These are phyloP conservation scores for Bemisia tabaci DNA, from an alignment of 1,140 invertebrate species.

Conservation along the genomic window DNA sequence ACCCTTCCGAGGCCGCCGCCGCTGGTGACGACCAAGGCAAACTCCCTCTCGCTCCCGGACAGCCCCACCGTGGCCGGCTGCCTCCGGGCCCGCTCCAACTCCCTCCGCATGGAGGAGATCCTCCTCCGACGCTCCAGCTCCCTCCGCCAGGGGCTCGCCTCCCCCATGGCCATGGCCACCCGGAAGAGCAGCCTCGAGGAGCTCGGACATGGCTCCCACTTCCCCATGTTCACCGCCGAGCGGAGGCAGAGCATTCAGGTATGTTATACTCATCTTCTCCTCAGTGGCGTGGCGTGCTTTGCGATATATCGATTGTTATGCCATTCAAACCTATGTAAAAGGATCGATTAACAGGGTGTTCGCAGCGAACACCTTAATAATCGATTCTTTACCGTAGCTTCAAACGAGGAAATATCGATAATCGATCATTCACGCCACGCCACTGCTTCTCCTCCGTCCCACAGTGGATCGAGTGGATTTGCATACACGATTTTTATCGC, in stretches of 20 bases:
- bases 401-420: too few species aligned
- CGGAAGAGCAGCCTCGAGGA: slow-evolving; percentile 73
- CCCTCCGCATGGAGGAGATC: slow-evolving; percentile 68
- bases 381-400: too few species aligned
- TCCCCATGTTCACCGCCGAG: slow-evolving; percentile 11
- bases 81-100: slow-evolving; percentile 67
- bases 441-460: neutral
- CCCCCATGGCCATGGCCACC: slow-evolving; percentile 32
- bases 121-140: slow-evolving; percentile 68
- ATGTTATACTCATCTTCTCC: too few species aligned
- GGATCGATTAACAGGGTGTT: too few species aligned
- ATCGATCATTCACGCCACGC: too few species aligned
- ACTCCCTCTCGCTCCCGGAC: slow-evolving; percentile 73
- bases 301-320: too few species aligned
- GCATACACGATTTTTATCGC: too few species aligned
- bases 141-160: slow-evolving; percentile 54
- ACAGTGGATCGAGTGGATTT: too few species aligned
- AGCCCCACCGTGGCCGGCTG: slow-evolving; percentile 59
- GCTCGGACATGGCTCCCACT: slow-evolving; percentile 54
- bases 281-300: too few species aligned
- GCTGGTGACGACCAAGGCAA: slow-evolving; percentile 66
- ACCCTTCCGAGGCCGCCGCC: slow-evolving; percentile 45
- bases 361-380: too few species aligned
- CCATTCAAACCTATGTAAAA: too few species aligned
- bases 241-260: slow-evolving; percentile 17